Percentiles rank a stretch among this genome's conserved stretches.
Evolutionary conservation across 35 echinoderm and acorn worm genomes (phyloP).

Genomic region (Eucidaris tribuloides): DNA sequence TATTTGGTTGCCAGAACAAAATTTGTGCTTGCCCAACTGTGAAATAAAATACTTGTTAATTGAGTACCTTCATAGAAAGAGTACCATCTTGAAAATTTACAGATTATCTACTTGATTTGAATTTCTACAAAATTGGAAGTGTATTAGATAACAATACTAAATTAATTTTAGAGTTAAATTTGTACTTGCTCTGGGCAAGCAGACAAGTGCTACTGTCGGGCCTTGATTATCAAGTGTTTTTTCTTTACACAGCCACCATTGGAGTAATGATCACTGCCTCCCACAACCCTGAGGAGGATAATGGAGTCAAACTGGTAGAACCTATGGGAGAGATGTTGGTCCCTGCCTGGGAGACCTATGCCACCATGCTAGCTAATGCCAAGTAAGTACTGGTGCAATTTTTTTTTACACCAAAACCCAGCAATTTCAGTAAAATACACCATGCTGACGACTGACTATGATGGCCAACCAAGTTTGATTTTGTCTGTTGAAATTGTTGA

Average conservation of each 20-base stretch:
- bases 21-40: too few species aligned
- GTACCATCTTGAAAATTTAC: neutral
- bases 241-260: slow-evolving; percentile 47
- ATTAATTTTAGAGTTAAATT: neutral
- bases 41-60: too few species aligned
- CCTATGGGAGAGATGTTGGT: slow-evolving; percentile 94
- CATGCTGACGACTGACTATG: too few species aligned
- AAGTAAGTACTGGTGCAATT: too few species aligned
- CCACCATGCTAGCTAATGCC: slow-evolving; percentile 68
- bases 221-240: neutral
- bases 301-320: slow-evolving; percentile 88
- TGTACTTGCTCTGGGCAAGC: too few species aligned
- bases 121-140: neutral
- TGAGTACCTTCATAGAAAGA: neutral
- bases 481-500: too few species aligned
- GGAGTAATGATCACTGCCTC: slow-evolving; percentile 97
- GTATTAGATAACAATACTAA: neutral
- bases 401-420: too few species aligned
- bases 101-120: neutral
- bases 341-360: slow-evolving; percentile 65
- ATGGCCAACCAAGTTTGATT: too few species aligned
- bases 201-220: too few species aligned
- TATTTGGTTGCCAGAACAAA: too few species aligned
- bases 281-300: slow-evolving; percentile 91
- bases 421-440: too few species aligned